Evolutionary conservation across 2,113 vertebrate species (phyloP), one percentile per base, ranked within the genome.

Genomic region (Serinus canaria): DNA sequence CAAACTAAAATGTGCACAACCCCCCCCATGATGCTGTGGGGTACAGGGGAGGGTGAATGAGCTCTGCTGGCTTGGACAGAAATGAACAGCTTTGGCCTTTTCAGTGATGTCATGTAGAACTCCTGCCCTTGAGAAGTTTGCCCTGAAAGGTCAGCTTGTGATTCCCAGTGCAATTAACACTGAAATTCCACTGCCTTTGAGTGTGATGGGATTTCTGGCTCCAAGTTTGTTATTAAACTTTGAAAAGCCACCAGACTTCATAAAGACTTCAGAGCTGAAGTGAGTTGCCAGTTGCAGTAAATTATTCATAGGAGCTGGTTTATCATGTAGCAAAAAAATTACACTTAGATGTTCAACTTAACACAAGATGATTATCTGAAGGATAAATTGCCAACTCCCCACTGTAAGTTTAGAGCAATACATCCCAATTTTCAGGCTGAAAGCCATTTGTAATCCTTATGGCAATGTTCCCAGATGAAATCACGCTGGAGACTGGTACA

Each of bases 281-380:
- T 70, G 59, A 24, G 11, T 28, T 91, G 77, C 85, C 85, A 89
- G 52, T 79, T 66, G 63, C 64, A 89, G 80, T 96, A 87, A 95
- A 95, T 94, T 92, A 94, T 97, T 96, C 83, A 94, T 49, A 62
- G 90, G 33, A 92, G 25, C 56, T 50, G 35, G 85, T 96, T 92
- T 97, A 77, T 94, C 87, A 90, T 76, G 83, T 75, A 92, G 92
- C 80, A 96, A 84, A 89, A 89, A 96, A 95, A 91, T 96, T 95
- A 89, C 70, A 75, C 85, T 60, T 75, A 92, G 91, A 91, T 96
- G 92, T 95, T 91, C 92, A 93, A 87, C 63, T 95, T 96, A 78
- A 95, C 74, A 81, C 59, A 60, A 87, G 91, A 92, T 78, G 72
- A 97, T 96, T 95, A 94, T 87, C 96, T 85, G 83, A 90, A 94